Percentiles rank a stretch among this genome's conserved stretches.
phyloP scores from a whole-genome alignment of 2,888 invertebrate genomes.

The Leptinotarsa juncta region DNA sequence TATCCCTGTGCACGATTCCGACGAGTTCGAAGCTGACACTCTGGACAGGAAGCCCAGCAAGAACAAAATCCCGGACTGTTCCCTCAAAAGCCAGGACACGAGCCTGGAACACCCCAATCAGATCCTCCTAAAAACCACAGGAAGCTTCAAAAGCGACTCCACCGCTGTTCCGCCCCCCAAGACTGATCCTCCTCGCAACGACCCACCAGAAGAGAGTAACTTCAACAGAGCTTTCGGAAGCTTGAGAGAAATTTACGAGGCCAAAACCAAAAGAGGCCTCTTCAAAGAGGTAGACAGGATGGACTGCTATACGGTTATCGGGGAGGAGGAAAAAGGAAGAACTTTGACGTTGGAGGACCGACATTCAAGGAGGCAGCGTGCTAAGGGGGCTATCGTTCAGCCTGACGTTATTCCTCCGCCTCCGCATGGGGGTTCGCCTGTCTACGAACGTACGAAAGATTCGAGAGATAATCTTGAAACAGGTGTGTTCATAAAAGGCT shows the following conservation, averaged over 20 bases:
- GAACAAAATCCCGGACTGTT: slow-evolving; percentile 44
- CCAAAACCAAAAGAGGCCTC: slow-evolving; percentile 66
- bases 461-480: slow-evolving; percentile 67
- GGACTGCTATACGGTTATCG: slow-evolving; percentile 51
- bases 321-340: slow-evolving; percentile 71
- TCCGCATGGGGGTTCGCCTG: slow-evolving; percentile 67
- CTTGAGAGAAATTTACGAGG: slow-evolving; percentile 80
- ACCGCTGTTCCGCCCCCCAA: neutral
- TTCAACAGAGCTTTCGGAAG: slow-evolving; percentile 73
- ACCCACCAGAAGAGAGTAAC: slow-evolving; percentile 53
- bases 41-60: slow-evolving; percentile 81
- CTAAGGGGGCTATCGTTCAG: slow-evolving; percentile 67
- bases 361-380: slow-evolving; percentile 79
- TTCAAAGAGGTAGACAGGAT: slow-evolving; percentile 1
- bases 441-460: slow-evolving; percentile 74
- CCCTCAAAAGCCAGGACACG: slow-evolving; percentile 59
- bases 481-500: slow-evolving; percentile 38
- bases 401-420: slow-evolving; percentile 79
- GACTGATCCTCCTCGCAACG: slow-evolving; percentile 15
- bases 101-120: slow-evolving; percentile 70
- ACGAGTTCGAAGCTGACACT: slow-evolving; percentile 88
- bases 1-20: slow-evolving; percentile 81
- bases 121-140: slow-evolving; percentile 76
- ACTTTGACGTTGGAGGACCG: slow-evolving; percentile 78
- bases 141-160: slow-evolving; percentile 75